Percentiles rank a stretch among this genome's conserved stretches.
Evolutionary conservation across 2,113 vertebrate genomes (phyloP).

Genomic region (Ancistrus triradiatus): DNA sequence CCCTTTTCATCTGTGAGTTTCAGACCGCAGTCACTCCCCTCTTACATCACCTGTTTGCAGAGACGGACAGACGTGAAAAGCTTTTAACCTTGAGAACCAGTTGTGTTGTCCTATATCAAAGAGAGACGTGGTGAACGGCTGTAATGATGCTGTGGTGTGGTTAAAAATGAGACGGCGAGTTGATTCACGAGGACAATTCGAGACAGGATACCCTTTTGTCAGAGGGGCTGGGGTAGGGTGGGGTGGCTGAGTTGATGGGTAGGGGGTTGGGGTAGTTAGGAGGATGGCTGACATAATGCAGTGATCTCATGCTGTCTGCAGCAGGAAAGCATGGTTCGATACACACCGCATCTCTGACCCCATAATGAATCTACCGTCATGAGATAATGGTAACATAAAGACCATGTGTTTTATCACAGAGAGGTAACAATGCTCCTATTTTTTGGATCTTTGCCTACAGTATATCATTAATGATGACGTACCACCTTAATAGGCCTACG

Average conservation of each 20-base stretch:
- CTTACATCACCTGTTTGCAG: neutral
- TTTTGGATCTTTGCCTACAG: too few relatives aligned
- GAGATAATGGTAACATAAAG: too few relatives aligned
- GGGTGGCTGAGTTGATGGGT: neutral
- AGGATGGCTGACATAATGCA: conserved; percentile 25
- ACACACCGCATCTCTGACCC: neutral
- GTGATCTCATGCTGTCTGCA: conserved; percentile 28
- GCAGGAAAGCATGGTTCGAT: conserved; percentile 5
- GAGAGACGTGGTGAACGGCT: neutral
- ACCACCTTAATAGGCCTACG: too few relatives aligned
- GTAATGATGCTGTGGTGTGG: neutral
- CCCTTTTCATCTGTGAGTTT: neutral
- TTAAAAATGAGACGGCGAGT: too few relatives aligned
- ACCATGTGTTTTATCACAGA: too few relatives aligned
- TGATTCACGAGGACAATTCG: neutral
- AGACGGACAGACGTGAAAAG: too few relatives aligned
- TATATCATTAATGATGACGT: too few relatives aligned
- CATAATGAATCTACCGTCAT: neutral
- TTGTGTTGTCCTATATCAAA: neutral
- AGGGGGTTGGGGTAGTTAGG: neutral
- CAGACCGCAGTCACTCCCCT: neutral
- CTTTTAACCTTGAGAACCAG: too few relatives aligned
- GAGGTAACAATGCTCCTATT: too few relatives aligned
- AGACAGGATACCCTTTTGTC: conserved; percentile 8
- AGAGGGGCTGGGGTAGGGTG: neutral